phyloP scores from a whole-genome alignment of 2,113 vertebrate species.

The Hypomesus transpacificus region DNA sequence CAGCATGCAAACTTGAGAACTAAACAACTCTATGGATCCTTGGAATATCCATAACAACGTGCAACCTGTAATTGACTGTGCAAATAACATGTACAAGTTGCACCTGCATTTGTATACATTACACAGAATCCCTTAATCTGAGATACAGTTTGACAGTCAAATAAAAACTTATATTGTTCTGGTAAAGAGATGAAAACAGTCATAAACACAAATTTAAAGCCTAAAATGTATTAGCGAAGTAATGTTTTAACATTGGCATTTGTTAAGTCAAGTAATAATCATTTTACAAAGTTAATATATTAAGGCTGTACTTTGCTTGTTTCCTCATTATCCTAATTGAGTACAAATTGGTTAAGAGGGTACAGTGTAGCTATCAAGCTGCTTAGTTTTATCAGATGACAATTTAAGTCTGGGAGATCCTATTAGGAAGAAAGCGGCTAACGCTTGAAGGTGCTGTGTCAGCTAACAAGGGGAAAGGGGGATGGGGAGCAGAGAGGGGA shows the following conservation, averaged over 20 bases:
- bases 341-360: conserved; percentile 90
- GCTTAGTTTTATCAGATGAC: conserved; percentile 89
- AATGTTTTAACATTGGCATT: conserved; percentile 17
- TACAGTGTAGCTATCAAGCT: conserved; percentile 81
- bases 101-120: too few species aligned
- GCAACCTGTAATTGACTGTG: too few species aligned
- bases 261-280: conserved; percentile 71
- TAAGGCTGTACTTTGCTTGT: conserved; percentile 84
- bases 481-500: conserved; percentile 56
- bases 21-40: too few species aligned
- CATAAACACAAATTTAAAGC: not conserved
- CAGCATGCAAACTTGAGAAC: too few species aligned
- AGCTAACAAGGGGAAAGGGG: conserved; percentile 75
- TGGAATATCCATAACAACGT: too few species aligned
- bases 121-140: too few species aligned
- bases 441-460: conserved; percentile 89
- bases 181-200: too few species aligned
- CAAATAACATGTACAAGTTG: too few species aligned
- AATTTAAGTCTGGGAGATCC: conserved; percentile 84
- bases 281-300: conserved; percentile 90
- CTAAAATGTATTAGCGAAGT: conserved; percentile 7
- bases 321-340: conserved; percentile 96
- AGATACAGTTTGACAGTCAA: too few species aligned
- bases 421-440: conserved; percentile 88
- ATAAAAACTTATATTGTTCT: too few species aligned